Evolutionary conservation across 2,113 vertebrate species (phyloP).

Genomic region (Brachyhypopomus occidentalis): DNA sequence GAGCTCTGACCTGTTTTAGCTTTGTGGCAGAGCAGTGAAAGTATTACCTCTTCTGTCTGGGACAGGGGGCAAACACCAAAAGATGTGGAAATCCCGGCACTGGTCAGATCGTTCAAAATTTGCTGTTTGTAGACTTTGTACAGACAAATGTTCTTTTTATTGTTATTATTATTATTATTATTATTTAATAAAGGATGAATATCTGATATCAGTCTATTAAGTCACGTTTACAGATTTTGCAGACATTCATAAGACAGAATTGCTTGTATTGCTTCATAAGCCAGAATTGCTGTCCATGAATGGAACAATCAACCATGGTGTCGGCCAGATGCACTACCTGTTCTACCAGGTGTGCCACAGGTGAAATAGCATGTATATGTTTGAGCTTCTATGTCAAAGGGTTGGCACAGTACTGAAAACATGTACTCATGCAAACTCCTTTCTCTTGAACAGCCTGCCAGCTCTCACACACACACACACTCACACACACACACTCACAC

Average conservation of each 20-base stretch:
- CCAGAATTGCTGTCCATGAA: too few species aligned
- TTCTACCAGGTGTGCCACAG: too few species aligned
- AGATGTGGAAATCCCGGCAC: slow-evolving; percentile 72
- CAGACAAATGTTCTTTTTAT: slow-evolving; percentile 89
- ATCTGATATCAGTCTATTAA: slow-evolving; percentile 53
- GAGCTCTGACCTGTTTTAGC: slow-evolving; percentile 70
- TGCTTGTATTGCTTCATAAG: too few species aligned
- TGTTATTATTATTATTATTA: slow-evolving; percentile 84
- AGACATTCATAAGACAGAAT: too few species aligned
- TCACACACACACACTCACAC: background rate
- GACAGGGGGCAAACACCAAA: slow-evolving; percentile 67
- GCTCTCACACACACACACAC: background rate
- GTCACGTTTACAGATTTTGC: too few species aligned
- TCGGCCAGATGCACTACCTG: background rate
- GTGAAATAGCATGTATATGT: too few species aligned
- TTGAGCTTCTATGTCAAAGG: too few species aligned
- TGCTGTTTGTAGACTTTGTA: slow-evolving; percentile 99
- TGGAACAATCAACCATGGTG: background rate
- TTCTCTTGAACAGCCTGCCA: slow-evolving; percentile 8
- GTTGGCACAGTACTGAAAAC: background rate
- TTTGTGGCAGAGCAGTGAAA: slow-evolving; percentile 77
- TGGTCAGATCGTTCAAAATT: slow-evolving; percentile 80
- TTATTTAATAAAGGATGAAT: slow-evolving; percentile 94
- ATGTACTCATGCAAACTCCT: background rate
- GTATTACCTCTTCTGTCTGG: slow-evolving; percentile 83